phyloP scores from a whole-genome alignment of 2,888 invertebrate species.

The Pyrgus malvae region DNA sequence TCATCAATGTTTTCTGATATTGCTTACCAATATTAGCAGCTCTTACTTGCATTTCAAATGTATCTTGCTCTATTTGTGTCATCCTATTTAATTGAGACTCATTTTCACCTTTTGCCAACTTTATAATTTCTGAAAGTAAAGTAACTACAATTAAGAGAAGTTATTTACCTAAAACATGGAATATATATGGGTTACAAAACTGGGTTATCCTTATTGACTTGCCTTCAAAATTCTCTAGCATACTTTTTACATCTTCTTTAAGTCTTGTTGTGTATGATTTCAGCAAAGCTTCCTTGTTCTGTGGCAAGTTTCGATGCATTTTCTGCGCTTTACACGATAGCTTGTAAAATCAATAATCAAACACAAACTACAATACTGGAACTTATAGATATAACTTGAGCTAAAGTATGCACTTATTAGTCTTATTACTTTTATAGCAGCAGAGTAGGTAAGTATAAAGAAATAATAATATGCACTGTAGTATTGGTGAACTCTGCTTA shows the following conservation, averaged over 20 bases:
- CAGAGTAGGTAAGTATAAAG: too few relatives aligned
- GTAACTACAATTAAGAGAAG: background rate
- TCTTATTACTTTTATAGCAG: too few relatives aligned
- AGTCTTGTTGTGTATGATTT: slow-evolving; percentile 97
- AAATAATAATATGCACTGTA: too few relatives aligned
- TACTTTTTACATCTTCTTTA: slow-evolving; percentile 98
- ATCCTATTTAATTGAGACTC: slow-evolving; percentile 94
- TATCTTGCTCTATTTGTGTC: slow-evolving; percentile 97
- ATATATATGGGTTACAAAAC: too few relatives aligned
- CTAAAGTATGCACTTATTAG: too few relatives aligned
- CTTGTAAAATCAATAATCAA: too few relatives aligned
- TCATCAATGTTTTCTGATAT: too few relatives aligned
- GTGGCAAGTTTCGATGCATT: slow-evolving; percentile 85
- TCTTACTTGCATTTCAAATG: slow-evolving; percentile 98
- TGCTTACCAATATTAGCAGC: slow-evolving; percentile 94
- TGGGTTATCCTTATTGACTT: too few relatives aligned
- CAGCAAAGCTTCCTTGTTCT: slow-evolving; percentile 96
- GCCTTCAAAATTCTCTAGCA: slow-evolving; percentile 99
- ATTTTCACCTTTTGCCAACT: slow-evolving; percentile 93
- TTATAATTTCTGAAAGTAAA: slow-evolving; percentile 89
- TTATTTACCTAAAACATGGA: background rate
- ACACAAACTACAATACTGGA: too few relatives aligned
- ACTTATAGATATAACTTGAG: too few relatives aligned
- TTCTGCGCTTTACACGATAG: too few relatives aligned
- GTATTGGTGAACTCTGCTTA: too few relatives aligned